Evolutionary conservation across 2,113 vertebrate genomes (phyloP), one percentile per base, ranked within the genome.

Genomic region (Pterophyllum scalare): DNA sequence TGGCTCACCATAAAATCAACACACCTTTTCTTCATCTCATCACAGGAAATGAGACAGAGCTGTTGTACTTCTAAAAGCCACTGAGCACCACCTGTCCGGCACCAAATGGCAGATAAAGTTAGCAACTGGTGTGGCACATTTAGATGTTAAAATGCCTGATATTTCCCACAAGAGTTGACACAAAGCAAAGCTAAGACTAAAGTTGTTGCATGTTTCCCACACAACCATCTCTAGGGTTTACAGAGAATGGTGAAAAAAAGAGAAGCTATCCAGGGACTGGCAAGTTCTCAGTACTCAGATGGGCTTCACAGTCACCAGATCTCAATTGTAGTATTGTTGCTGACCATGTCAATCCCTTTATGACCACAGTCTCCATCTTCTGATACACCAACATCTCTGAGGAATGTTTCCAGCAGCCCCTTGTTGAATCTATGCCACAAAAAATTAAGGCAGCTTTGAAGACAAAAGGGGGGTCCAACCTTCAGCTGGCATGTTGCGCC

Each of bases 41-140:
- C 65, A 31, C 7, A 52, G 43, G 65, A 70, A 70, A 70, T 54
- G 26, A 72, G 19, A 31, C 11, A 11, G 1, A 72, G 67, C 46
- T 52, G 46, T 33, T 72, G 67, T 33, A 72, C 46, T 33, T 33
- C 67, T n/a, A 72, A 33, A 72, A 72, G 67, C 31, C 67, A 31
- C 26, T 54, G 6, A 33, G 54, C 67, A 54, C 26, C 67, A 72
- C 67, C 26, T 72, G 26, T 26, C 26, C 31, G 6, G 26, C 46
- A 54, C 46, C 67, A 72, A 54, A 72, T n/a, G 67, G 46, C 67
- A 72, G 67, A 54, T 33, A 28, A 54, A 72, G 67, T 54, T 70
- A 70, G 65, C 43, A 49, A 49, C 43, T 52, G 65, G 40, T 49
- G 24, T 28, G 26, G 43, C 49, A 70, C 28, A 70, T 49, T 28